Evolutionary conservation across 1,140 invertebrate species (phyloP), one percentile per base, ranked within the genome.

Genomic region (Geopemphigus sp.): DNA sequence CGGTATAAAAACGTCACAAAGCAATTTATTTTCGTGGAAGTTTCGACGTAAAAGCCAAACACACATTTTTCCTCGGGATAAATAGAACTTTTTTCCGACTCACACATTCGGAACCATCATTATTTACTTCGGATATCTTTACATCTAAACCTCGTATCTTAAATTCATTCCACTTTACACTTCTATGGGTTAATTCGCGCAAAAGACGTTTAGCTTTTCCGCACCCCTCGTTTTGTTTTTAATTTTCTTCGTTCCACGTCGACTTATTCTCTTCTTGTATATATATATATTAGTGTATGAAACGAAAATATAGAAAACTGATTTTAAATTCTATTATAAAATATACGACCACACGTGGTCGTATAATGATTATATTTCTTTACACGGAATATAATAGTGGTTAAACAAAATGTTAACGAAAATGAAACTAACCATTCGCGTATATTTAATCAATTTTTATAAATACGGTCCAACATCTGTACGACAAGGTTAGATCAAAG

Each of bases 1-100:
- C 66, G 39, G 24, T 70, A 70, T 24, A 22, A 70, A 70, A 70
- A 70, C 66, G 50, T 70, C 66, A 70, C 50, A 70, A 70, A 50
- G 45, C 39, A 70, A 70, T 70, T 53, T 70, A 70, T 70, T 70
- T 70, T 53, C 22, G 17, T 53, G 22, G 24, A 19, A 50, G 50
- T 70, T 22, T 22, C 66, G 15, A n/a, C 26, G 63, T 45, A 22
- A 45, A 66, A 39, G 63, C 22, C 66, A 70, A 70, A 53, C 45
- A 70, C 45, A 70, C 66, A 70, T 50, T 70, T 50, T 70, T 70
- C 66, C 66, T 53, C 47, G 66, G 15, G 39, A 24, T 12, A 47
- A 66, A 45, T 45, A 47, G 26, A 39, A 68, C 45, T 26, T 50
- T 70, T n/a, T 50, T 70, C 50, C 22, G 19, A 53, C 47, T 50